These are phyloP conservation scores for Drosophila leontia DNA, from an alignment of 1,140 invertebrate species.

Conservation along the genomic window DNA sequence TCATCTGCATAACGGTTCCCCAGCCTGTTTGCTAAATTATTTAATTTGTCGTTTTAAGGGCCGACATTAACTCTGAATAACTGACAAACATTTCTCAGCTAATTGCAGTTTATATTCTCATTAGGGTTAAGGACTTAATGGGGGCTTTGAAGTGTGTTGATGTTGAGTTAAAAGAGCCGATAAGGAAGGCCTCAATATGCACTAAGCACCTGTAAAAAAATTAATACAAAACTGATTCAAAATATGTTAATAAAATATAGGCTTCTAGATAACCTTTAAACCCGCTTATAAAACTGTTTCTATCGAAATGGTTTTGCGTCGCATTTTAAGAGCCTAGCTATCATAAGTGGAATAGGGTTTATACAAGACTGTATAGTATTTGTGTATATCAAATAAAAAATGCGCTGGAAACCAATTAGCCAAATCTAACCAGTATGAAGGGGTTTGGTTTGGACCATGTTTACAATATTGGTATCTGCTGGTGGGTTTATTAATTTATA, in stretches of 20 bases:
- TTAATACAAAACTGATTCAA: background rate
- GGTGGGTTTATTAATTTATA: conserved; percentile 20
- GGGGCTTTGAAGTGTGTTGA: conserved; percentile 10
- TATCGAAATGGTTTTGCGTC: background rate
- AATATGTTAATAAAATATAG: background rate
- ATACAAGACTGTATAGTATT: background rate
- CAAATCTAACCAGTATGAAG: conserved; percentile 12
- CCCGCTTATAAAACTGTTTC: too few species aligned
- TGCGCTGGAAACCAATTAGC: background rate
- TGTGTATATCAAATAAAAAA: background rate
- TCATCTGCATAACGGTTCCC: conserved; percentile 25
- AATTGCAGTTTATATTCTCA: conserved; percentile 11
- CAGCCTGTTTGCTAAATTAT: conserved; percentile 1
- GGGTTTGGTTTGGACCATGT: conserved; percentile 12
- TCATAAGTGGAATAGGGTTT: background rate
- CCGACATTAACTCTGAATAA: background rate
- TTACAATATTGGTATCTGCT: conserved; percentile 8
- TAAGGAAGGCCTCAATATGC: background rate
- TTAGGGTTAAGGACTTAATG: conserved; percentile 1
- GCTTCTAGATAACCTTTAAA: background rate
- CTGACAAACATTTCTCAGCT: conserved; percentile 8
- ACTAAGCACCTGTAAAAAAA: background rate
- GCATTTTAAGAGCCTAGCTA: background rate
- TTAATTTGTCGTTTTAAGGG: conserved; percentile 2
- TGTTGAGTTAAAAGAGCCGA: conserved; percentile 2